Evolutionary conservation across 2,888 invertebrate genomes (phyloP), one percentile per base, ranked within the genome.

Genomic region (Drosophila birchii): DNA sequence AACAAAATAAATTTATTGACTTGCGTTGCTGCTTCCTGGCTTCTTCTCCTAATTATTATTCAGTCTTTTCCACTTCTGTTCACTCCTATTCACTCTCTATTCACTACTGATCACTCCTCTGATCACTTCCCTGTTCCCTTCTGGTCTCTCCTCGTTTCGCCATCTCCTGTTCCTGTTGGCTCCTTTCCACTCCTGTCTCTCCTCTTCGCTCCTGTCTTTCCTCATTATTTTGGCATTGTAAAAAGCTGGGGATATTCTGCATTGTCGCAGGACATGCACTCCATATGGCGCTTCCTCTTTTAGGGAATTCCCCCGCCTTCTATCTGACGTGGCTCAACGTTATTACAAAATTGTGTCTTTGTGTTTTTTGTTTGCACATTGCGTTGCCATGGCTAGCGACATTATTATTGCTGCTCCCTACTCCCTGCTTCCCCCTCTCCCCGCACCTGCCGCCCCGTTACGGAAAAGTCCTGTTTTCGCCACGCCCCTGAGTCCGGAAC

Each of bases 361-460:
- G 44, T 73, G 61, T 73, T 59, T 54, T 73, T 73, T 80, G 72
- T 62, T 69, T 70, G 49, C 67, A 60, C 67, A 66, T 61, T 74
- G 72, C 79, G 79, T 76, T 79, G 77, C 71, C 78, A 58, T 68
- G 59, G 77, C 67, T 77, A 78, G 72, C 74, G 73, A 54, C 74
- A 69, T 70, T 81, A 81, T 81, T 81, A 81, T 80, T 66, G 67
- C 18, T 26, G 26, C 26, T 26, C 26, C 34, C 44, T 18, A 12
- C 12, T 16, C 8, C 34, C 43, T 12, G 12, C 43, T 23, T 23
- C 23, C 23, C 11, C 20, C 39, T 5, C 5, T 7, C 36, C 45
- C 0, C 26, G 29, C 26, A 26, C 29, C 29, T 29, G 29, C 20
- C 38, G 3, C 9, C 1, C 32, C 29, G 43, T 34, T 39, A 54